These are phyloP conservation scores for Hypomecis atomaria DNA, from an alignment of 2,888 invertebrate species.

Conservation along the genomic window DNA sequence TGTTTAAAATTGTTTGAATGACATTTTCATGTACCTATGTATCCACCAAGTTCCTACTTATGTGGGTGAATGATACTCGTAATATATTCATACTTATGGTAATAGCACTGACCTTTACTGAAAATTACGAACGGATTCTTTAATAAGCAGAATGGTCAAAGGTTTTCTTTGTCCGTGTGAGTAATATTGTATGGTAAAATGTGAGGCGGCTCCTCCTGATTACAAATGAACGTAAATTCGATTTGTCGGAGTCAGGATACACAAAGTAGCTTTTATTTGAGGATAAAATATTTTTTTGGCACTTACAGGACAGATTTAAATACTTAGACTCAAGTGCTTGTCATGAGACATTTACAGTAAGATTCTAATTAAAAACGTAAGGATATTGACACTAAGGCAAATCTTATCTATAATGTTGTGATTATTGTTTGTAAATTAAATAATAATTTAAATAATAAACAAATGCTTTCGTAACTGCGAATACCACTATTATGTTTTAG, in stretches of 20 bases:
- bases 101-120: constrained; percentile 30
- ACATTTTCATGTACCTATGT: background rate
- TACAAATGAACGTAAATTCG: constrained; percentile 22
- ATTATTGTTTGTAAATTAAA: too few species aligned
- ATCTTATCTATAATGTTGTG: too few species aligned
- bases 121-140: constrained; percentile 28
- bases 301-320: background rate
- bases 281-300: background rate
- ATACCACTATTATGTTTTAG: too few species aligned
- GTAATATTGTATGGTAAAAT: constrained; percentile 20
- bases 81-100: constrained; percentile 21
- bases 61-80: background rate
- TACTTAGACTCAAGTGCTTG: too few species aligned
- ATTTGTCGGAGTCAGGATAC: constrained; percentile 10
- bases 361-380: too few species aligned
- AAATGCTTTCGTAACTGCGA: too few species aligned
- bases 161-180: constrained; percentile 25
- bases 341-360: too few species aligned
- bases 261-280: constrained; percentile 16
- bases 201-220: constrained; percentile 15
- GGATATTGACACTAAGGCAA: too few species aligned
- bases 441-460: too few species aligned
- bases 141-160: constrained; percentile 31
- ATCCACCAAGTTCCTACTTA: background rate
- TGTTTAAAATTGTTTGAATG: too few species aligned